A percentile compares a stretch with the other conserved stretches of the same genome.
Evolutionary conservation across 2,888 invertebrate species (phyloP).

Genomic region (Lymantria monacha): DNA sequence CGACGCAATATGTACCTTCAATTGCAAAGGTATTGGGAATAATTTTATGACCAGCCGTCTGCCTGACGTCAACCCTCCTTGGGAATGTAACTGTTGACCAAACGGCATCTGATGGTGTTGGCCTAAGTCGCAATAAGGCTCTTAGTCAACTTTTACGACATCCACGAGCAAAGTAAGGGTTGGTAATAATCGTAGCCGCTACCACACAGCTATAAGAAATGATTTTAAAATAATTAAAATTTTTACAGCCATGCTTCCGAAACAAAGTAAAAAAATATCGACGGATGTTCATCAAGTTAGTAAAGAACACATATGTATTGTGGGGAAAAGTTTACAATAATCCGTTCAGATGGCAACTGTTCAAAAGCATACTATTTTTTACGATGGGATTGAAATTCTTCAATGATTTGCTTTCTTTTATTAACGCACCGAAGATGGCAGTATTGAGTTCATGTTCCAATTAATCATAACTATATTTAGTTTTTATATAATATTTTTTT

Average conservation of each 20-base stretch:
- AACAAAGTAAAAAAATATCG: background rate
- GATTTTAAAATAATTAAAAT: background rate
- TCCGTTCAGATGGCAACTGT: conserved; percentile 38
- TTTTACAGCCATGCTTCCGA: background rate
- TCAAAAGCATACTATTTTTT: conserved; percentile 41
- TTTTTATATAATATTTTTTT: too few species aligned
- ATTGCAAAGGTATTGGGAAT: too few species aligned
- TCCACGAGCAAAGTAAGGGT: too few species aligned
- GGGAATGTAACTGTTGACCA: too few species aligned
- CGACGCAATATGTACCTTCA: too few species aligned
- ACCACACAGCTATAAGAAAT: too few species aligned
- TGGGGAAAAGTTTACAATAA: conserved; percentile 15
- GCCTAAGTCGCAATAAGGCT: too few species aligned
- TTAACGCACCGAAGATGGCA: background rate
- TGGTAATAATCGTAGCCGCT: too few species aligned
- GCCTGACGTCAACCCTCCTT: too few species aligned
- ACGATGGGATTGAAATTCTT: conserved; percentile 43
- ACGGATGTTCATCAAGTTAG: background rate
- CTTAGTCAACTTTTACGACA: too few species aligned
- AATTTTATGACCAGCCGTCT: too few species aligned
- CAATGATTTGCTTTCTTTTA: conserved; percentile 30
- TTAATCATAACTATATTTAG: background rate
- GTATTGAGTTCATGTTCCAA: background rate
- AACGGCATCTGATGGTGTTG: too few species aligned
- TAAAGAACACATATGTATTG: background rate